Conservation (phyloP, 2,113 vertebrate species). For the Notothenia rossii region DNA sequence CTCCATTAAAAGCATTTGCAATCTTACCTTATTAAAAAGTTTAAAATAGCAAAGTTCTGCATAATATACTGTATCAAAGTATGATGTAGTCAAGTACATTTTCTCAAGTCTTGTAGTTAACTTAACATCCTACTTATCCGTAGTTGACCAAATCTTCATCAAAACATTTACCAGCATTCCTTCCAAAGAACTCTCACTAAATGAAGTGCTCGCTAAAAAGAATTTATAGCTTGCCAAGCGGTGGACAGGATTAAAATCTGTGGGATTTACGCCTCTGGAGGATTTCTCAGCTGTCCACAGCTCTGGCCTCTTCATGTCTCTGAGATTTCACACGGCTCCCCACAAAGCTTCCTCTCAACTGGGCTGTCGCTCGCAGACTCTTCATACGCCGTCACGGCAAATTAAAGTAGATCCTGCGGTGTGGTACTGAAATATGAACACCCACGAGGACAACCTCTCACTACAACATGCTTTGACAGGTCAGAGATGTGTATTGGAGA, state of each 20-base stretch:
- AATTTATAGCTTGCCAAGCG: slow-evolving; percentile 57
- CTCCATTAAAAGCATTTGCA: neutral
- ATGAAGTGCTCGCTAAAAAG: slow-evolving; percentile 38
- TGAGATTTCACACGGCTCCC: slow-evolving; percentile 72
- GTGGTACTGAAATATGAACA: slow-evolving; percentile 24
- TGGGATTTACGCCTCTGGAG: slow-evolving; percentile 70
- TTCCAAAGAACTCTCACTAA: slow-evolving; percentile 28
- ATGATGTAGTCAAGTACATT: neutral
- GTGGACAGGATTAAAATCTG: slow-evolving; percentile 67
- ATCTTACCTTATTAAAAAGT: too few species aligned
- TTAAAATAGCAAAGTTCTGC: too few species aligned
- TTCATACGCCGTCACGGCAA: slow-evolving; percentile 50
- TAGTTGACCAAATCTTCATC: neutral
- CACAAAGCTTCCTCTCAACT: slow-evolving; percentile 58
- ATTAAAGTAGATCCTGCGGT: slow-evolving; percentile 45
- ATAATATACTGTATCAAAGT: too few species aligned
- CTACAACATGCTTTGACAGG: slow-evolving; percentile 34
- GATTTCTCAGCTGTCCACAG: slow-evolving; percentile 71
- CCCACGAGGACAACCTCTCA: slow-evolving; percentile 20
- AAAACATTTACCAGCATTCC: neutral
- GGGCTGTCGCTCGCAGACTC: slow-evolving; percentile 48
- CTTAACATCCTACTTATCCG: neutral
- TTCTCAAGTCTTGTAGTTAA: neutral
- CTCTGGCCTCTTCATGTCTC: slow-evolving; percentile 64
- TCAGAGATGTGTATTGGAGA: slow-evolving; percentile 29